These are phyloP conservation scores for Hemitrygon akajei DNA, from an alignment of 2,797 vertebrate genomes.

Conservation along the genomic window DNA sequence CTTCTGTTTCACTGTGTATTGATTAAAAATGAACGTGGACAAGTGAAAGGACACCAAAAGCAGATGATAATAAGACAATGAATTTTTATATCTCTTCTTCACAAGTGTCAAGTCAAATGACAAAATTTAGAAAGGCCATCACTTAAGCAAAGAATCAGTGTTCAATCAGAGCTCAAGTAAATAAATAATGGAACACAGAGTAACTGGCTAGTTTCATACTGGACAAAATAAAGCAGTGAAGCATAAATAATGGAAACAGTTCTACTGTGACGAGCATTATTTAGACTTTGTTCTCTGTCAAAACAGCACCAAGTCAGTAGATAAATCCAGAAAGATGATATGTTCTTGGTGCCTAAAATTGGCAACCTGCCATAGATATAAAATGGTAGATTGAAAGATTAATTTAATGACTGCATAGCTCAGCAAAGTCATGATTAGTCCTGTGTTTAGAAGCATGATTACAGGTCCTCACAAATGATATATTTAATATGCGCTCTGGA, in stretches of 20 bases:
- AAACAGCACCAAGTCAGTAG: not conserved
- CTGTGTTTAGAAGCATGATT: not conserved
- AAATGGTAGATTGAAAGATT: not conserved
- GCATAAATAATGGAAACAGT: constrained; percentile 13
- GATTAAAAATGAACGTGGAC: constrained; percentile 14
- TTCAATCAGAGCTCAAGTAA: constrained; percentile 11
- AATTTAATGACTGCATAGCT: not conserved
- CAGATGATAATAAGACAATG: constrained; percentile 24
- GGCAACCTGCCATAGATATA: not conserved
- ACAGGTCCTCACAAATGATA: not conserved
- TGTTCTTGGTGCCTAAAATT: not conserved
- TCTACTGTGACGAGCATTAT: not conserved
- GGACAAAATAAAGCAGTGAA: not conserved
- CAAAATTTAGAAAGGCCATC: constrained; percentile 18
- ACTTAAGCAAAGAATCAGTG: not conserved
- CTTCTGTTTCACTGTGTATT: constrained; percentile 30
- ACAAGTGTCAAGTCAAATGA: not conserved
- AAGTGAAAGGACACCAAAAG: constrained; percentile 1
- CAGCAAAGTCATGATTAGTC: not conserved
- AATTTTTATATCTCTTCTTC: not conserved
- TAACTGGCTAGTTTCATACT: not conserved
- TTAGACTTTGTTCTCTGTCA: not conserved
- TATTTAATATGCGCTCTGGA: not conserved
- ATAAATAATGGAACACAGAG: not conserved
- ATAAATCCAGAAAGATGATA: not conserved